A percentile compares a stretch with the other conserved stretches of the same genome.
Evolutionary conservation across 2,888 invertebrate genomes (phyloP).

Genomic region (Amblyteles armatorius): DNA sequence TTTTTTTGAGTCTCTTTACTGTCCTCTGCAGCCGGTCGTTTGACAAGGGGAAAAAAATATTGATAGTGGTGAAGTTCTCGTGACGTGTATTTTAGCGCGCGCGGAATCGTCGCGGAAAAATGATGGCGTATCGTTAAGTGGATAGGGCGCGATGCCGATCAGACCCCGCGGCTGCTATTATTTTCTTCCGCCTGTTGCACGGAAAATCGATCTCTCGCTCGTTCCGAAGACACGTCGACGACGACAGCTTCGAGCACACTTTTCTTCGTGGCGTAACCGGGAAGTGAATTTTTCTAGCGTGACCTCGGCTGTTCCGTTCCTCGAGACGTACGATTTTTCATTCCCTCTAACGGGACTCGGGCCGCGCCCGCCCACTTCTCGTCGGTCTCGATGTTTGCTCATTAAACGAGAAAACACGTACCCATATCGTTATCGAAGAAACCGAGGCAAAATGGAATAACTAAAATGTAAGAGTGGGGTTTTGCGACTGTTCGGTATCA

Average conservation of each 20-base stretch:
- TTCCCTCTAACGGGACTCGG: background rate
- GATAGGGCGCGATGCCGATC: slow-evolving; percentile 34
- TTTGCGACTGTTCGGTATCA: too few species aligned
- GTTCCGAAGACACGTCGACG: slow-evolving; percentile 22
- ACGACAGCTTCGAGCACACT: slow-evolving; percentile 17
- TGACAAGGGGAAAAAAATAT: slow-evolving; percentile 43
- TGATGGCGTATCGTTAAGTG: slow-evolving; percentile 10
- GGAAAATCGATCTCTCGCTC: slow-evolving; percentile 55
- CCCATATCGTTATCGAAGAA: background rate
- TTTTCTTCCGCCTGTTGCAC: slow-evolving; percentile 70
- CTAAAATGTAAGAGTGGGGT: too few species aligned
- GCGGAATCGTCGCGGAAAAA: background rate
- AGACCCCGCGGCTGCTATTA: slow-evolving; percentile 47
- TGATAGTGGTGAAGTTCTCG: slow-evolving; percentile 22
- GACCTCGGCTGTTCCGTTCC: slow-evolving; percentile 11
- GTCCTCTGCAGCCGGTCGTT: slow-evolving; percentile 9
- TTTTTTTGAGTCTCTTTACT: background rate
- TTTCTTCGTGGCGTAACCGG: slow-evolving; percentile 19
- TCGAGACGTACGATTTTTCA: slow-evolving; percentile 18
- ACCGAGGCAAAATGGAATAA: background rate
- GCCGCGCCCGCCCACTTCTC: slow-evolving; percentile 4
- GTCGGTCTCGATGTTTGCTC: slow-evolving; percentile 13
- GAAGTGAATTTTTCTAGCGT: slow-evolving; percentile 47
- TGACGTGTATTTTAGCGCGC: background rate
- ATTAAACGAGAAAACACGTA: background rate